phyloP scores from a whole-genome alignment of 2,113 vertebrate genomes.

The Hippocampus mohnikei region DNA sequence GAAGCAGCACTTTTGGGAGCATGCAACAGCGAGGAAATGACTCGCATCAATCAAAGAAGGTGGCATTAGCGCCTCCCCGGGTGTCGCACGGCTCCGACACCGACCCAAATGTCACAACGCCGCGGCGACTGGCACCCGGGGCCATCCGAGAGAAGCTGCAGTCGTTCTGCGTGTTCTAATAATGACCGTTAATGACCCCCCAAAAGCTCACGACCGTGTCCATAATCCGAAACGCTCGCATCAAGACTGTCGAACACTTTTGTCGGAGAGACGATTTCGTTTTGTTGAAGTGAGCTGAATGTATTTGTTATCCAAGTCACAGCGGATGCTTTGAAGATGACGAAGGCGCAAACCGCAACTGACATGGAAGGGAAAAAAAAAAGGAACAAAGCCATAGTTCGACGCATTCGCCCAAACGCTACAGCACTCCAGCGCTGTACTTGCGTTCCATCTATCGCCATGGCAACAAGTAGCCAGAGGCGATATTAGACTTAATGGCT shows the following conservation, averaged over 20 bases:
- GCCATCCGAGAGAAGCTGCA: background rate
- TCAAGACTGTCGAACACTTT: too few species aligned
- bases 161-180: background rate
- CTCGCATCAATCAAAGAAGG: conserved; percentile 34
- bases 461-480: conserved; percentile 48
- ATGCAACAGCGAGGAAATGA: conserved; percentile 33
- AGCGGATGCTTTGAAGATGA: background rate
- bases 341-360: background rate
- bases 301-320: too few species aligned
- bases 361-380: background rate
- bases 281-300: too few species aligned
- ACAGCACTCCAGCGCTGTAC: conserved; percentile 2
- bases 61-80: conserved; percentile 8
- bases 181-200: background rate
- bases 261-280: too few species aligned
- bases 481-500: conserved; percentile 53
- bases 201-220: background rate
- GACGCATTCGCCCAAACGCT: conserved; percentile 10
- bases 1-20: conserved; percentile 15
- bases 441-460: conserved; percentile 37
- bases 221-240: too few species aligned
- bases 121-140: background rate
- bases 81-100: background rate
- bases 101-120: background rate
- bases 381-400: conserved; percentile 5